Base-by-base conservation (phyloP, 1,140 invertebrate genomes). In the Drosophila subobscura region DNA sequence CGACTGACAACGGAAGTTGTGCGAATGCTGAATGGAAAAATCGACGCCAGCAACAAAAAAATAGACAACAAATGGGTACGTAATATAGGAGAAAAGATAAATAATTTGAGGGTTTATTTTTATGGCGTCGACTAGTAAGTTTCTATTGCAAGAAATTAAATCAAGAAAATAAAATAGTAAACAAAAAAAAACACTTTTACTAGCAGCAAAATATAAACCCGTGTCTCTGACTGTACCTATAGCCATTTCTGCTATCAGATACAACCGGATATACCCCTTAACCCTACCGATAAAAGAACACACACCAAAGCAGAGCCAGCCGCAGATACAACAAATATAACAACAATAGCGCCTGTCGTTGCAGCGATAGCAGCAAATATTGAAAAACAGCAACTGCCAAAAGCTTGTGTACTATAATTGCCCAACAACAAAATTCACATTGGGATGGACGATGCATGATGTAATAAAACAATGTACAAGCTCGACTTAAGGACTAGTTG, bases 1-100 rank as follows among this genome's bases (percentile, higher is more conserved):
- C 77, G 47, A 68, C 72, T 68, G 80, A 63, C 66, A 77, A 61
- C 63, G 80, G 66, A 84, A 84, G 77, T 85, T 72, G 72, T 68
- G 63, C 63, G 49, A 79, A 57, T 20, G 41, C 37, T 46, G 54
- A 71, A 59, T 37, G 56, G 41, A 47, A 57, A 64, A 64, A 72
- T 73, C 53, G 68, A 56, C 33, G 50, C 33, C 8, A 8, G 7
- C 5, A 33, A 33, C 44, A 55, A 14, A 29, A 6, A 10, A 23
- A 25, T 29, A 42, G 0, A 25, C 22, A 8, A 29, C 23, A 22
- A 41, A 25, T 14, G 8, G 22, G 3, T 14, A 50, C n/a, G n/a
- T n/a, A n/a, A 70, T 5, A 6, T 45, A 6, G 3, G 3, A 46
- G 14, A 33, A n/a, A 14, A 61, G 23, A 14, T 2, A 37, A 16